A percentile compares a stretch with the other conserved stretches of the same genome.
Evolutionary conservation across 2,888 invertebrate genomes (phyloP).

Genomic region (Syrista parreyssii): DNA sequence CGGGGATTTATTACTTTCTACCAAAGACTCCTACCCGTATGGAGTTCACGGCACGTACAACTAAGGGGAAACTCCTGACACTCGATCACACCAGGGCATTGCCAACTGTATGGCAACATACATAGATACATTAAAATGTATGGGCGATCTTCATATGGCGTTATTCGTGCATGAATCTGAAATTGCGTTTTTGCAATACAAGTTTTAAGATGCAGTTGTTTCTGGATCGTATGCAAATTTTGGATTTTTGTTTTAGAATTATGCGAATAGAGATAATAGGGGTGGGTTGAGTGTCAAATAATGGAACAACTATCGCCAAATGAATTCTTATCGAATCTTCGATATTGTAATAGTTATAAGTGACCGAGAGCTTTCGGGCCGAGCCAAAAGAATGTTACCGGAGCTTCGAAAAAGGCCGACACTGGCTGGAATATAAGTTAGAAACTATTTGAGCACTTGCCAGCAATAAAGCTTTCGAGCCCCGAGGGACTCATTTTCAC

Average conservation of each 20-base stretch:
- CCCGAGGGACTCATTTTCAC: background rate
- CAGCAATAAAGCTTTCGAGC: constrained; percentile 35
- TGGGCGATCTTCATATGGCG: background rate
- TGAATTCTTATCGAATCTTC: background rate
- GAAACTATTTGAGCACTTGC: constrained; percentile 55
- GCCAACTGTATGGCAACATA: background rate
- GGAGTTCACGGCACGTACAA: constrained; percentile 23
- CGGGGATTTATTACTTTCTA: constrained; percentile 34
- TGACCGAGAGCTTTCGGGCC: background rate
- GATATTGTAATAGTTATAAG: background rate
- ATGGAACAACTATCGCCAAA: background rate
- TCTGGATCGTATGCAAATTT: background rate
- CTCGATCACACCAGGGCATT: constrained; percentile 19
- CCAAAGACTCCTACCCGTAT: background rate
- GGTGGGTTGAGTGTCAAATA: background rate
- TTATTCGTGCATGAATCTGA: background rate
- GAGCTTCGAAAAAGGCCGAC: background rate
- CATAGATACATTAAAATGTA: too few relatives aligned
- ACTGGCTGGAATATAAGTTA: constrained; percentile 47
- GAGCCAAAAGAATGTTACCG: background rate
- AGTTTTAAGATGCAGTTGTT: background rate
- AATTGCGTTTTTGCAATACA: background rate
- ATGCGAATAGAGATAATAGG: background rate
- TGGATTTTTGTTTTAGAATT: background rate
- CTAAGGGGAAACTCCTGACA: constrained; percentile 24